A percentile compares a stretch with the other conserved stretches of the same genome.
These are phyloP conservation scores for Synchiropus splendidus DNA, from an alignment of 2,113 vertebrate genomes.

Conservation along the genomic window DNA sequence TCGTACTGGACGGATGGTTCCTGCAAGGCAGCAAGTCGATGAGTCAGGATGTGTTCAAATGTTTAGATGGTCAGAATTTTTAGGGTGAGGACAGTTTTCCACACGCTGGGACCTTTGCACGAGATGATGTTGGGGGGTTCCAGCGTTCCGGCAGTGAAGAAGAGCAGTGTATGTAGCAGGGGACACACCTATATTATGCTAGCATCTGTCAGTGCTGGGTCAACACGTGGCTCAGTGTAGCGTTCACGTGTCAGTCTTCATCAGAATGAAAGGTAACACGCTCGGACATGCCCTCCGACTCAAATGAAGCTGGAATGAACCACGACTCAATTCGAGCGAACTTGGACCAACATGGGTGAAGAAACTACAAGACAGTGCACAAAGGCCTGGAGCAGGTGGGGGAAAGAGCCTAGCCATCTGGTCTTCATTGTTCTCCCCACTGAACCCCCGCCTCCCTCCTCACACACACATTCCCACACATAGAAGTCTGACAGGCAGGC, in stretches of 20 bases:
- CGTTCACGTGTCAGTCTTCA: slow-evolving; percentile 27
- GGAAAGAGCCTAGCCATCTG: slow-evolving; percentile 53
- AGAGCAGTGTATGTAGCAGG: no score
- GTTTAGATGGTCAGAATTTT: not conserved
- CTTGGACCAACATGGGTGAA: not conserved
- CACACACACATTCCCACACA: slow-evolving; percentile 1
- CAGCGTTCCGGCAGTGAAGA: no score
- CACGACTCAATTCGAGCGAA: not conserved
- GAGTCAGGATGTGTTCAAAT: not conserved
- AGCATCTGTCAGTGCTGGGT: slow-evolving; percentile 1
- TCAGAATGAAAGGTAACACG: slow-evolving; percentile 6
- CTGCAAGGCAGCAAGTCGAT: slow-evolving; percentile 45
- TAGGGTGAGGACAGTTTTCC: not conserved
- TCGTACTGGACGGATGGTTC: slow-evolving; percentile 86
- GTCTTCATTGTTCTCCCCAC: slow-evolving; percentile 49
- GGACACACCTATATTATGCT: not conserved
- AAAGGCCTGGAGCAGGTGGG: slow-evolving; percentile 49
- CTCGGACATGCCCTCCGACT: slow-evolving; percentile 2
- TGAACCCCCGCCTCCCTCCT: slow-evolving; percentile 12
- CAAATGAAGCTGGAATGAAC: no score
- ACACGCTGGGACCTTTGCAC: no score
- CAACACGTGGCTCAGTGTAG: slow-evolving; percentile 8
- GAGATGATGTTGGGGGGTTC: no score
- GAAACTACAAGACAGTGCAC: slow-evolving; percentile 5
- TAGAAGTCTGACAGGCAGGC: slow-evolving; percentile 16